phyloP scores from a whole-genome alignment of 2,797 vertebrate genomes.

The Acropternis orthonyx region DNA sequence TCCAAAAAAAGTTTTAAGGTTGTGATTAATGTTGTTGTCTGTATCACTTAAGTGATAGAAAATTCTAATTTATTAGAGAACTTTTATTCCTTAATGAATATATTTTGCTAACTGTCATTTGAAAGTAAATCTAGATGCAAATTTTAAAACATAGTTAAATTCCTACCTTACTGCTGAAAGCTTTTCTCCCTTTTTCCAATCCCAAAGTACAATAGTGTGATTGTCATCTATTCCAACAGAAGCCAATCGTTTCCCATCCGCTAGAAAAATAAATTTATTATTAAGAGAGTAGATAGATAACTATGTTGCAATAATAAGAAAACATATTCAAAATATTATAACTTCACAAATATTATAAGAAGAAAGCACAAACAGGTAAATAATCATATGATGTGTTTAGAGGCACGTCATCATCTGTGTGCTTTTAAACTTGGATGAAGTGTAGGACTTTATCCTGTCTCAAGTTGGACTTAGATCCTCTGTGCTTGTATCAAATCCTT shows the following conservation, averaged over 20 bases:
- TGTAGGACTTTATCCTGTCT: background rate
- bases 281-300: slow-evolving; percentile 36
- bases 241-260: slow-evolving; percentile 93
- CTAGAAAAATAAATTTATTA: slow-evolving; percentile 74
- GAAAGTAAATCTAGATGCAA: background rate
- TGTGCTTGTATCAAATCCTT: background rate
- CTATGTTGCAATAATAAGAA: background rate
- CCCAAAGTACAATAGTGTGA: slow-evolving; percentile 95
- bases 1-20: background rate
- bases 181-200: slow-evolving; percentile 98
- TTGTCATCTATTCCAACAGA: slow-evolving; percentile 95
- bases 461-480: background rate
- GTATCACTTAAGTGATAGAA: background rate
- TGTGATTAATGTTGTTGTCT: background rate
- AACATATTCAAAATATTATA: background rate
- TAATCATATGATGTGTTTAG: background rate
- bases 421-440: background rate
- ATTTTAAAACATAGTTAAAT: background rate
- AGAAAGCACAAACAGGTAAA: background rate
- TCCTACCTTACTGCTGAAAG: slow-evolving; percentile 89
- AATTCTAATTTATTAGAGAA: background rate
- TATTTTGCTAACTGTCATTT: background rate
- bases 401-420: rapidly evolving
- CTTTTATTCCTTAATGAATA: background rate
- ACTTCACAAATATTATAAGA: background rate